Evolutionary conservation across 2,797 vertebrate species (phyloP).

Genomic region (Esox masquinongy): DNA sequence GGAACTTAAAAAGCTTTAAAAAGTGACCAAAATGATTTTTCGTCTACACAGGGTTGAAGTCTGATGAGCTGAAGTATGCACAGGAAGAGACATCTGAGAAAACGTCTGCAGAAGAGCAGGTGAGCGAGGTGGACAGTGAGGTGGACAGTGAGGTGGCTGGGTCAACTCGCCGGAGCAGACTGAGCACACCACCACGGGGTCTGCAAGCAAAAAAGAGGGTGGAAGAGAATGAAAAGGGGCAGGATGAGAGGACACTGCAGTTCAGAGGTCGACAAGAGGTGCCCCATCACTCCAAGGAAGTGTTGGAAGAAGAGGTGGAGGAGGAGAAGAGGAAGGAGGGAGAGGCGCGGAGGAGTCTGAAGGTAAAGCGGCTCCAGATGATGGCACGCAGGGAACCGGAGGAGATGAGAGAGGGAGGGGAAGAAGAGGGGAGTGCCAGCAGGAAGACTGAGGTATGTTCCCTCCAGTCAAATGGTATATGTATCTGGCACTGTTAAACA

Average conservation of each 20-base stretch:
- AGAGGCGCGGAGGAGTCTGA: slow-evolving; percentile 59
- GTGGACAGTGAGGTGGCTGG: slow-evolving; percentile 69
- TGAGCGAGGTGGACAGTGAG: slow-evolving; percentile 63
- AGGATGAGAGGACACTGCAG: slow-evolving; percentile 51
- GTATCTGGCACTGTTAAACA: no score
- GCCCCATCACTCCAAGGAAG: slow-evolving; percentile 80
- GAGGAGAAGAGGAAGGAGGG: slow-evolving; percentile 44
- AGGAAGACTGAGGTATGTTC: slow-evolving; percentile 86
- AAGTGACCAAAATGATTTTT: background rate
- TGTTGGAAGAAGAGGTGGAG: slow-evolving; percentile 49
- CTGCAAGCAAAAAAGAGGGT: slow-evolving; percentile 49
- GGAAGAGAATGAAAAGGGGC: slow-evolving; percentile 41
- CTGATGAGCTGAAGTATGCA: slow-evolving; percentile 38
- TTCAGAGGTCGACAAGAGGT: slow-evolving; percentile 47
- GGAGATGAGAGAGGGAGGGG: slow-evolving; percentile 77
- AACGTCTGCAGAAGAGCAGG: slow-evolving; percentile 55
- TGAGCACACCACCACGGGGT: slow-evolving; percentile 75
- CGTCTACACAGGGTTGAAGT: slow-evolving; percentile 44
- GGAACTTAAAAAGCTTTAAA: no score
- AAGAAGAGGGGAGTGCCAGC: slow-evolving; percentile 89
- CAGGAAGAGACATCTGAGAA: slow-evolving; percentile 60
- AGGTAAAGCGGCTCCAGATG: slow-evolving; percentile 78
- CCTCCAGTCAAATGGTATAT: no score
- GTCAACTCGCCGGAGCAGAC: slow-evolving; percentile 75
- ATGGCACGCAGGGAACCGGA: slow-evolving; percentile 71